Conservation (phyloP, 2,113 vertebrate species). For the Halcyon malimbica region DNA sequence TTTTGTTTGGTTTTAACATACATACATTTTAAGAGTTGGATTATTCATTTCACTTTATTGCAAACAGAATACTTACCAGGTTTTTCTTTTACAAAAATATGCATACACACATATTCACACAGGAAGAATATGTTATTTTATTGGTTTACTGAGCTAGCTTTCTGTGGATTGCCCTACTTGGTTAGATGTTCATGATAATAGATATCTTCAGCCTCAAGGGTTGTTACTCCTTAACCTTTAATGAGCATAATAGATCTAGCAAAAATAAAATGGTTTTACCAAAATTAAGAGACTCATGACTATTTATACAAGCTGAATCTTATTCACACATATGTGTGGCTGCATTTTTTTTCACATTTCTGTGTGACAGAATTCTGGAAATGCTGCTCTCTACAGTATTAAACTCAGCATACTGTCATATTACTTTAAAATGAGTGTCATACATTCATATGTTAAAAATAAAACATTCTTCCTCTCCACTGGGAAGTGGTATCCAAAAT, state of each 20-base stretch:
- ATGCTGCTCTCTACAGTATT: neutral
- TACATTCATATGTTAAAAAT: neutral
- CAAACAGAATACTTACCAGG: neutral
- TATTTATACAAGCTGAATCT: neutral
- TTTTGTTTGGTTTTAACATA: neutral
- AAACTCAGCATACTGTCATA: neutral
- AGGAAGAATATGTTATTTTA: neutral
- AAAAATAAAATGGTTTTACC: neutral
- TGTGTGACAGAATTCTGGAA: neutral
- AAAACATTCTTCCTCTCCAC: neutral
- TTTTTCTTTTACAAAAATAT: neutral
- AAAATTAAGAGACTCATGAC: neutral
- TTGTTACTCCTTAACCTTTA: neutral
- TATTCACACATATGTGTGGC: neutral
- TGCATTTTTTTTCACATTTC: neutral
- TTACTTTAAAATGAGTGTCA: neutral
- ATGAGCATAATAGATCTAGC: neutral
- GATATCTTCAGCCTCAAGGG: neutral
- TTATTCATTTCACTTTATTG: neutral
- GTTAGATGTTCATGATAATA: neutral
- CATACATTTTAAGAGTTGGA: neutral
- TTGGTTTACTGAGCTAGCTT: neutral
- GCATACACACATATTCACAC: neutral
- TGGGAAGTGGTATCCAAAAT: neutral
- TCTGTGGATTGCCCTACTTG: neutral